Conservation (phyloP, 2,113 vertebrate genomes). For the Xiphorhynchus elegans region DNA sequence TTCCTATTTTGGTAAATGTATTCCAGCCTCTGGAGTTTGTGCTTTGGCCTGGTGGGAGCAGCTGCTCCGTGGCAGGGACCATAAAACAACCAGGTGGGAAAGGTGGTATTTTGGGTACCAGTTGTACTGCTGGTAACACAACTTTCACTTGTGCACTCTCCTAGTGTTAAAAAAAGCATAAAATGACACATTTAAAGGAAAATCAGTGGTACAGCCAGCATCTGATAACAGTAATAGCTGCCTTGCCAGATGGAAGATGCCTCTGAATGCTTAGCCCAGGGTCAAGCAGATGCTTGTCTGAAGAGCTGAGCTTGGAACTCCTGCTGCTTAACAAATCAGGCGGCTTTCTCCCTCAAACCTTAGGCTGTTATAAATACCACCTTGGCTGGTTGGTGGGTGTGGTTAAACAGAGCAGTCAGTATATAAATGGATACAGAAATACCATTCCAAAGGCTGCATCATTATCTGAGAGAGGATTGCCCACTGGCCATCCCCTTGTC, state of each 20-base stretch:
- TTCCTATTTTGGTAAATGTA: not conserved
- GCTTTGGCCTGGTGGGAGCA: not conserved
- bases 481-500: not conserved
- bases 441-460: not conserved
- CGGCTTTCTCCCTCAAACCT: not conserved
- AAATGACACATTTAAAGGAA: not conserved
- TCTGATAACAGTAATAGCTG: not conserved
- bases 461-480: not conserved
- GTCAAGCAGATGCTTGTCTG: not conserved
- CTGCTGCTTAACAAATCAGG: not conserved
- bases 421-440: not conserved
- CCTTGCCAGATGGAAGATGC: not conserved
- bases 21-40: not conserved
- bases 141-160: not conserved
- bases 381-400: not conserved
- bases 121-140: not conserved
- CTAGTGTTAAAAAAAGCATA: not conserved
- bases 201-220: not conserved
- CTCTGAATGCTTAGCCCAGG: not conserved
- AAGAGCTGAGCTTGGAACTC: not conserved
- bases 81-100: not conserved
- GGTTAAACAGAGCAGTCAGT: not conserved
- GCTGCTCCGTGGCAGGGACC: not conserved
- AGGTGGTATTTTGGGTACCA: not conserved
- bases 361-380: not conserved